These are phyloP conservation scores for Macrotrachela quadricornifera DNA, from an alignment of 1,140 invertebrate species.

Conservation along the genomic window DNA sequence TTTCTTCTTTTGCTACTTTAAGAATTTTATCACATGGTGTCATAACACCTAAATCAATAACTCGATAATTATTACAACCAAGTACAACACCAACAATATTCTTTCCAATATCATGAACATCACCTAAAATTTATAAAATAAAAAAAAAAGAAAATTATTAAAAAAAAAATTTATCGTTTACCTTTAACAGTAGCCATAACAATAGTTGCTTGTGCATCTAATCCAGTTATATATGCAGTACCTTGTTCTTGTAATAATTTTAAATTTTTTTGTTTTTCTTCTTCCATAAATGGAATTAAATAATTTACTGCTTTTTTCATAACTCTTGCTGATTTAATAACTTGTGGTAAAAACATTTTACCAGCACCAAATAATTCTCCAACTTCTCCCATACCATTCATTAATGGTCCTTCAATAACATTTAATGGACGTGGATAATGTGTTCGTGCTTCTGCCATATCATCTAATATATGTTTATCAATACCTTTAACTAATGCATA, in stretches of 20 bases:
- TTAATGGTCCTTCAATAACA: conserved; percentile 43
- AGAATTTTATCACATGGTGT: conserved; percentile 40
- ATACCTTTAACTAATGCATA: conserved; percentile 38
- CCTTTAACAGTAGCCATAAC: conserved; percentile 42
- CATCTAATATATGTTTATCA: conserved; percentile 35
- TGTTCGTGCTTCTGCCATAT: conserved; percentile 37
- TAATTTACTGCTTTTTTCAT: conserved; percentile 45
- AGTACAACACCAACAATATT: conserved; percentile 45
- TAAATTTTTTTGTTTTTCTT: conserved; percentile 25
- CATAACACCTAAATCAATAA: conserved; percentile 44
- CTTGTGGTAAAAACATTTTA: conserved; percentile 45
- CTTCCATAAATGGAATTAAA: conserved; percentile 42
- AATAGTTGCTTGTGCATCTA: conserved; percentile 23
- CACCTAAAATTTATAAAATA: too few species aligned
- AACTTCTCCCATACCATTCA: conserved; percentile 42
- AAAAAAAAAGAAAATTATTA: too few species aligned
- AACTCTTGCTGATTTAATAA: conserved; percentile 42
- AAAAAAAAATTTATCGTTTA: too few species aligned
- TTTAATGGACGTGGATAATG: conserved; percentile 38
- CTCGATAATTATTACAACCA: conserved; percentile 41
- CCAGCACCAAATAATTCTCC: conserved; percentile 43
- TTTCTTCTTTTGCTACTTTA: conserved; percentile 34
- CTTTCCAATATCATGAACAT: conserved; percentile 47
- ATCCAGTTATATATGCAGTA: not conserved
- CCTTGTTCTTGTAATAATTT: not conserved